A percentile compares a stretch with the other conserved stretches of the same genome.
Conservation (phyloP, 2,797 vertebrate genomes). For the Tokudaia muenninki region DNA sequence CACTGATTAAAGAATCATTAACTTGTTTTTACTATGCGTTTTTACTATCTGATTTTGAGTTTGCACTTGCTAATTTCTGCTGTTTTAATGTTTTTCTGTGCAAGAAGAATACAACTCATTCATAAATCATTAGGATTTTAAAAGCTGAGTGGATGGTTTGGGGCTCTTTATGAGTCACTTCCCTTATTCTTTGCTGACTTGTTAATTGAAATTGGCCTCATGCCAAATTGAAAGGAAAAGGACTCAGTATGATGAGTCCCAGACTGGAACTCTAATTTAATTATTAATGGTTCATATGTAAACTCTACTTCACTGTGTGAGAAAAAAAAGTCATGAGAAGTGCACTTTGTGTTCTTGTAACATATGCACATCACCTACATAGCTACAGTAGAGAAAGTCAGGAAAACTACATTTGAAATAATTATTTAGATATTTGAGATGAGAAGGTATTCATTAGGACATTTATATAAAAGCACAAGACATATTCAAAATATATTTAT, state of each 20-base stretch:
- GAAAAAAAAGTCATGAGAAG: not conserved
- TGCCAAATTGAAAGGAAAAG: not conserved
- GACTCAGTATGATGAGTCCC: not conserved
- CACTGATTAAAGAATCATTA: not conserved
- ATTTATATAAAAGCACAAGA: not conserved
- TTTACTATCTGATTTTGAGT: not conserved
- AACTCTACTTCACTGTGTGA: conserved; percentile 32
- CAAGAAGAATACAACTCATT: not conserved
- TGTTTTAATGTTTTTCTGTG: not conserved
- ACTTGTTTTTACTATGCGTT: not conserved
- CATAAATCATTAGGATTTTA: conserved; percentile 21
- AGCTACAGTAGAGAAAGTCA: not conserved
- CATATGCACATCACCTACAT: not conserved
- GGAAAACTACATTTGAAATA: conserved; percentile 6
- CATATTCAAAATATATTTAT: conserved; percentile 47
- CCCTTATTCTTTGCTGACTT: not conserved
- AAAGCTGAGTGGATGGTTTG: not conserved
- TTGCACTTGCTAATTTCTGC: not conserved
- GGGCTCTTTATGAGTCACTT: not conserved
- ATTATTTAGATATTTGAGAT: conserved; percentile 50
- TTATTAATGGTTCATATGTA: conserved; percentile 56
- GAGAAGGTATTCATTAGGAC: conserved; percentile 23
- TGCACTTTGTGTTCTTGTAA: conserved; percentile 13
- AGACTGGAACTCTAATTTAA: conserved; percentile 39
- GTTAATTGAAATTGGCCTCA: not conserved